Conservation (phyloP, 2,888 invertebrate species). For the Sturmia bella region DNA sequence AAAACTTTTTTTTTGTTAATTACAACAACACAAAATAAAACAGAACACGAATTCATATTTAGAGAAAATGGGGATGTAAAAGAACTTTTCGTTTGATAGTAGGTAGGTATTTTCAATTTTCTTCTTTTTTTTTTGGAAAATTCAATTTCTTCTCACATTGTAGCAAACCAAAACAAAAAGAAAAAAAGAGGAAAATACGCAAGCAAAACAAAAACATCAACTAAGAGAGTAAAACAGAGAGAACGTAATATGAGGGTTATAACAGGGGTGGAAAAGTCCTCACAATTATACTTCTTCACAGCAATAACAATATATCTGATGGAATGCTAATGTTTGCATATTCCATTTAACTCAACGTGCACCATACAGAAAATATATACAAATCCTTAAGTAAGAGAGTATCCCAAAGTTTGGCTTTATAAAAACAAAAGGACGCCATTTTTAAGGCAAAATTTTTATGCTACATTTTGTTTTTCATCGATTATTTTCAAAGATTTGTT, state of each 20-base stretch:
- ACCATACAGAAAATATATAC: too few relatives aligned
- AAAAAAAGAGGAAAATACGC: slow-evolving; percentile 27
- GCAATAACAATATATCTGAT: too few relatives aligned
- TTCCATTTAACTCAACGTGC: too few relatives aligned
- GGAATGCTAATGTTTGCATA: too few relatives aligned
- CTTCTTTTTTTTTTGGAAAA: slow-evolving; percentile 16
- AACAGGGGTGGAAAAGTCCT: background rate
- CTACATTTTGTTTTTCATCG: too few relatives aligned
- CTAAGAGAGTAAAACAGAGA: slow-evolving; percentile 31
- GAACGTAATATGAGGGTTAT: background rate
- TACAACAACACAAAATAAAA: slow-evolving; percentile 31
- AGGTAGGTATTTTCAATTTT: slow-evolving; percentile 9
- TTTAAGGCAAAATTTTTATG: too few relatives aligned
- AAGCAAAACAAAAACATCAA: slow-evolving; percentile 60
- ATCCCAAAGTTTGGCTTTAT: too few relatives aligned
- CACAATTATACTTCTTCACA: too few relatives aligned
- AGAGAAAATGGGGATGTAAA: slow-evolving; percentile 5
- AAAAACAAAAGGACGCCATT: too few relatives aligned
- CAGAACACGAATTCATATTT: slow-evolving; percentile 1
- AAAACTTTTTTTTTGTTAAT: background rate
- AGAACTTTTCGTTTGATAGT: slow-evolving; percentile 27
- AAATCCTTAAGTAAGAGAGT: too few relatives aligned
- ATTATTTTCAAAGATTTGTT: too few relatives aligned
- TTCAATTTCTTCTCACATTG: slow-evolving; percentile 43
- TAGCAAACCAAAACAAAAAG: slow-evolving; percentile 7